Evolutionary conservation across 2,113 vertebrate genomes (phyloP).

Genomic region (Phylloscopus whistleri): DNA sequence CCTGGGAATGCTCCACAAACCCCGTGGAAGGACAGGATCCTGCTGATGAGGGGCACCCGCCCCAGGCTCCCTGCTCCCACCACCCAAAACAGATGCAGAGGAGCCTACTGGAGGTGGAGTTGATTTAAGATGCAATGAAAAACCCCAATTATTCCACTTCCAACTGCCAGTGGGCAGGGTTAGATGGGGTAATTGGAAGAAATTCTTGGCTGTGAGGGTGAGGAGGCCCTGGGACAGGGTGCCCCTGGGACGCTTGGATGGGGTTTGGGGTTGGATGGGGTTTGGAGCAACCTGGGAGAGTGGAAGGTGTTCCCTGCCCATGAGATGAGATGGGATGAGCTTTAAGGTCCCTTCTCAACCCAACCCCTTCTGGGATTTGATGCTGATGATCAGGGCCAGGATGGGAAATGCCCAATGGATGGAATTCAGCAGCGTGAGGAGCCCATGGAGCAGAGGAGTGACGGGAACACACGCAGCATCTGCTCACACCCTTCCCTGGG

Average conservation of each 20-base stretch:
- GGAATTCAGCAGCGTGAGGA: fast-evolving
- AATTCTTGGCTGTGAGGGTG: fast-evolving
- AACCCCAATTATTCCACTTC: background rate
- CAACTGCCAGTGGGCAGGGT: background rate
- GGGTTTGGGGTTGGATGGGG: fast-evolving
- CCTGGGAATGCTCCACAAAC: background rate
- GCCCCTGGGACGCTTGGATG: fast-evolving
- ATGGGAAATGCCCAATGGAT: fast-evolving
- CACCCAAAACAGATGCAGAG: background rate
- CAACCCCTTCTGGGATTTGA: background rate
- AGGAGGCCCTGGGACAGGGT: fast-evolving
- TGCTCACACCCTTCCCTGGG: background rate
- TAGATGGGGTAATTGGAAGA: background rate
- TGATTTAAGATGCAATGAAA: background rate
- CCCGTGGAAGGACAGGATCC: background rate
- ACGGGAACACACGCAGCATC: background rate
- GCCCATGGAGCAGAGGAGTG: background rate
- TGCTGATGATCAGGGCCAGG: background rate
- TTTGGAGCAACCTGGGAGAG: fast-evolving
- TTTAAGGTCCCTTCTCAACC: background rate
- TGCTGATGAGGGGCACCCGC: background rate
- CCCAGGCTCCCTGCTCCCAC: background rate
- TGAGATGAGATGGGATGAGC: background rate
- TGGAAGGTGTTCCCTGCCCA: background rate
- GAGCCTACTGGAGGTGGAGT: fast-evolving